A percentile compares a stretch with the other conserved stretches of the same genome.
Conservation (phyloP, 1,140 invertebrate species). For the Papilio aristodemus region DNA sequence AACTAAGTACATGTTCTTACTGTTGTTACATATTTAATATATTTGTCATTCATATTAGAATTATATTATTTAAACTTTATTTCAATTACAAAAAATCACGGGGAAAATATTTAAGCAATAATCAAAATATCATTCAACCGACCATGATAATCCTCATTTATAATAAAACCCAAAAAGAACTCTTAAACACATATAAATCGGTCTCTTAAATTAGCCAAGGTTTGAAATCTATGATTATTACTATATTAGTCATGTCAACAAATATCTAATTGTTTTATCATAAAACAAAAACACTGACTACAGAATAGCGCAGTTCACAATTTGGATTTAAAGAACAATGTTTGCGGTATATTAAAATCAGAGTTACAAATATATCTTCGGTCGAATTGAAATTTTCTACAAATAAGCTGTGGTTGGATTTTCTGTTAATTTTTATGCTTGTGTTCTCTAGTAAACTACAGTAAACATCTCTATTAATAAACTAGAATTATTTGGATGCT, state of each 20-base stretch:
- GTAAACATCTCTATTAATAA: too few species aligned
- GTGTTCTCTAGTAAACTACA: neutral
- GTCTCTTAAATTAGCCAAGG: too few species aligned
- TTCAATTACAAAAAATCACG: neutral
- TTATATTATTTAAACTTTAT: neutral
- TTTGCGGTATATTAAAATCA: conserved; percentile 1
- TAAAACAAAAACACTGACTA: neutral
- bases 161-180: too few species aligned
- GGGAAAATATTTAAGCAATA: too few species aligned
- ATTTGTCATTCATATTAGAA: neutral
- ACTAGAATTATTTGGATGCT: too few species aligned
- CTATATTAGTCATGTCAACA: neutral
- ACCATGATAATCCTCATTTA: too few species aligned
- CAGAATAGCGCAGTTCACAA: neutral
- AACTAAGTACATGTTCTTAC: too few species aligned
- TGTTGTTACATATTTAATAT: too few species aligned
- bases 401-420: neutral
- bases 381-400: neutral
- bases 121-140: too few species aligned
- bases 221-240: neutral
- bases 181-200: too few species aligned
- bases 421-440: neutral
- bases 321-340: neutral
- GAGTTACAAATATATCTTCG: conserved; percentile 7
- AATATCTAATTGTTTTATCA: neutral